A percentile compares a stretch with the other conserved stretches of the same genome.
Evolutionary conservation across 2,113 vertebrate genomes (phyloP).

Genomic region (Oxyura jamaicensis): DNA sequence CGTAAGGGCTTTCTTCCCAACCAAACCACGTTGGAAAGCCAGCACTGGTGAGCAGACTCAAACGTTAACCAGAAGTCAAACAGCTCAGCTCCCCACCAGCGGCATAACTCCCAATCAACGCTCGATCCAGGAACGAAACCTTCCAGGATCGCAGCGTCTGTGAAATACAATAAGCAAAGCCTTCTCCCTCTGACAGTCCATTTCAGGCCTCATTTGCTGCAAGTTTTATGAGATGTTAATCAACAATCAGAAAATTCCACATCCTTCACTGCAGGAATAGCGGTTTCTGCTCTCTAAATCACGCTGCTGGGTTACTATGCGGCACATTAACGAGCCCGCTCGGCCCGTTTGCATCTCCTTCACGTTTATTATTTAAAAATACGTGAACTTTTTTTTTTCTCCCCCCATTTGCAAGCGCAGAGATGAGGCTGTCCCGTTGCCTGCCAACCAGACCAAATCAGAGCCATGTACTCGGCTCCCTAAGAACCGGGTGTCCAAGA

Average conservation of each 20-base stretch:
- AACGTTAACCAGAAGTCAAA: not conserved
- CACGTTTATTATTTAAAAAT: not conserved
- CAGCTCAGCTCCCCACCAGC: not conserved
- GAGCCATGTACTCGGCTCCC: accelerated
- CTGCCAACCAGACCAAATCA: not conserved
- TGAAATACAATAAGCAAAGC: not conserved
- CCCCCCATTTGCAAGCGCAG: accelerated
- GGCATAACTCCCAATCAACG: not conserved
- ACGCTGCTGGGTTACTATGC: not conserved
- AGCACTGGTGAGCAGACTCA: not conserved
- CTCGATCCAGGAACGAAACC: not conserved
- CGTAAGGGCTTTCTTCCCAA: not conserved
- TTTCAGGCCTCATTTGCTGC: constrained; percentile 4
- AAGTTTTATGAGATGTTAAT: not conserved
- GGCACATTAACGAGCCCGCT: not conserved
- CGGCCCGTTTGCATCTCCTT: not conserved
- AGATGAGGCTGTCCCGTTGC: not conserved
- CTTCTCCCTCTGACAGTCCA: not conserved
- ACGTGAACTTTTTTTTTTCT: not conserved
- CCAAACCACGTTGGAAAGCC: not conserved
- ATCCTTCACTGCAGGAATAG: not conserved
- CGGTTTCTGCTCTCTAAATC: not conserved
- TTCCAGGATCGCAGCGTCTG: not conserved
- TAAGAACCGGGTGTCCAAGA: not conserved
- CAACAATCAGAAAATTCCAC: not conserved